Percentiles rank a stretch among this genome's conserved stretches.
Conservation (phyloP, 2,113 vertebrate genomes). For the Neodon shergylaensis region DNA sequence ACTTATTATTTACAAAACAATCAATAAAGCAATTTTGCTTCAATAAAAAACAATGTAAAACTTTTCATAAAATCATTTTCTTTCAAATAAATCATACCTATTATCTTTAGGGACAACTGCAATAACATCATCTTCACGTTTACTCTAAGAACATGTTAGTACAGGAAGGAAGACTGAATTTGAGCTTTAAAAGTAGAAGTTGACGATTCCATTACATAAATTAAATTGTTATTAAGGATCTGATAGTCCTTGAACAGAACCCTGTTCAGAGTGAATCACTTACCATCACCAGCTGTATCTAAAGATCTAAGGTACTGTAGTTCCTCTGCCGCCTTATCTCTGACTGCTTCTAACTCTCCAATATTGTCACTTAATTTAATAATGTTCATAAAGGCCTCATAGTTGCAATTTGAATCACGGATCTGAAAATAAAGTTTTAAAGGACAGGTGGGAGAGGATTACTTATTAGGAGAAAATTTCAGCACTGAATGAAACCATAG, state of each 20-base stretch:
- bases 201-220: background rate
- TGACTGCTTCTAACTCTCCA: constrained; percentile 96
- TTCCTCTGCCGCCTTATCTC: constrained; percentile 98
- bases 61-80: constrained; percentile 37
- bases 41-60: constrained; percentile 38
- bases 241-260: background rate
- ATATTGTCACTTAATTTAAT: constrained; percentile 97
- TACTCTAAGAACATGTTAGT: constrained; percentile 11
- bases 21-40: constrained; percentile 26
- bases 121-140: constrained; percentile 12
- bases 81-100: constrained; percentile 40
- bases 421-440: constrained; percentile 88
- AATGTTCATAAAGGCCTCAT: constrained; percentile 99
- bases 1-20: constrained; percentile 47
- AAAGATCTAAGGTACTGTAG: constrained; percentile 97
- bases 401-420: constrained; percentile 97
- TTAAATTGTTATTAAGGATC: constrained; percentile 19
- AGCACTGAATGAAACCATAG: background rate
- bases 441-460: background rate
- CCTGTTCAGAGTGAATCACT: constrained; percentile 72
- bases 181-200: constrained; percentile 9
- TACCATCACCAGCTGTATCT: constrained; percentile 98
- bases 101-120: background rate
- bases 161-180: constrained; percentile 17
- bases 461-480: background rate